Percentiles rank a stretch among this genome's conserved stretches.
These are phyloP conservation scores for Elachura formosa DNA, from an alignment of 2,113 vertebrate species.

Conservation along the genomic window DNA sequence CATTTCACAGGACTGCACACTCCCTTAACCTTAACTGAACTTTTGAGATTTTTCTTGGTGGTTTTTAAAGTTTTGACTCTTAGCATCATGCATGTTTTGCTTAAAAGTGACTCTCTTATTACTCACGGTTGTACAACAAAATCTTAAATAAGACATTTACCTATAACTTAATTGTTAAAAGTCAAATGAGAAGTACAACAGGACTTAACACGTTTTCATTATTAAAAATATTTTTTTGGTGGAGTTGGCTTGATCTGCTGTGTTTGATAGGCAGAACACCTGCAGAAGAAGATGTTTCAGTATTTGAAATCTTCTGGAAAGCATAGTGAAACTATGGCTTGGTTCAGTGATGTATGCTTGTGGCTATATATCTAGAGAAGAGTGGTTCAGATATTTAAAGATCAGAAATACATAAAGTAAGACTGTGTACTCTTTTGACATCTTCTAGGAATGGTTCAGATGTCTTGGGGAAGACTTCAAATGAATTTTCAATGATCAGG, in stretches of 20 bases:
- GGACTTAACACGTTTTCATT: background rate
- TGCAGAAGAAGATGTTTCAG: background rate
- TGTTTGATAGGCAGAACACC: background rate
- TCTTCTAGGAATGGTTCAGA: background rate
- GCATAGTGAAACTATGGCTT: too few species aligned
- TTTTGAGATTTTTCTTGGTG: background rate
- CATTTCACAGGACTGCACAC: background rate
- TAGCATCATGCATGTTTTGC: background rate
- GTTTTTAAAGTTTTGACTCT: background rate
- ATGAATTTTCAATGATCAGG: background rate
- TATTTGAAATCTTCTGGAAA: background rate
- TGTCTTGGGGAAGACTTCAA: background rate
- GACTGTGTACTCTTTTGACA: background rate
- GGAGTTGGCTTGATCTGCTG: background rate
- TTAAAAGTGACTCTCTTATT: background rate
- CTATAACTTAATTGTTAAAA: background rate
- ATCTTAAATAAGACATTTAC: background rate
- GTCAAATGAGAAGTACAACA: background rate
- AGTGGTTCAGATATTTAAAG: background rate
- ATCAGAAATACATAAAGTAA: background rate
- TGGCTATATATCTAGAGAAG: background rate
- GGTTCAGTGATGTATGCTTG: background rate
- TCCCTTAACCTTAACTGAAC: background rate
- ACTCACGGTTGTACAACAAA: background rate
- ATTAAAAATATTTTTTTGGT: background rate